A percentile compares a stretch with the other conserved stretches of the same genome.
These are phyloP conservation scores for Neodon shergylaensis DNA, from an alignment of 2,113 vertebrate genomes.

Conservation along the genomic window DNA sequence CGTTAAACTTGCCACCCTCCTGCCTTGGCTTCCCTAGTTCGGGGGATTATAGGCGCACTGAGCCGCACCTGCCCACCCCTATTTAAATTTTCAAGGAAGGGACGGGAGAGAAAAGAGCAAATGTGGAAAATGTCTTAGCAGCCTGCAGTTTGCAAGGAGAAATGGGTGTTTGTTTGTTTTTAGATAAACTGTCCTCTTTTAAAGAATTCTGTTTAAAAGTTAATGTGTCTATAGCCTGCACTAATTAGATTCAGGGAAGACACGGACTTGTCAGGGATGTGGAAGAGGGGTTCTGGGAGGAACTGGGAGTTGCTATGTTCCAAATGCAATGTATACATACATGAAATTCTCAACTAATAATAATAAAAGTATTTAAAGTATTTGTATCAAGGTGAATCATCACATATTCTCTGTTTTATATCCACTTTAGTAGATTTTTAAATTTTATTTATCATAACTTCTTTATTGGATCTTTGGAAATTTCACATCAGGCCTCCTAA, in stretches of 20 bases:
- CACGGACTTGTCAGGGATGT: background rate
- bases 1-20: background rate
- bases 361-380: background rate
- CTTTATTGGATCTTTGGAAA: background rate
- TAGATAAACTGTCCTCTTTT: conserved; percentile 32
- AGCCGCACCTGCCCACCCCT: too few relatives aligned
- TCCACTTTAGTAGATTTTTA: background rate
- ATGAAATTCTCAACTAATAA: background rate
- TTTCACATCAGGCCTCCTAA: background rate
- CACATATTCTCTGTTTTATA: background rate
- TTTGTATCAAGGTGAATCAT: background rate
- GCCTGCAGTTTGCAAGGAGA: background rate
- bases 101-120: background rate
- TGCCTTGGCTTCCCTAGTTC: too few relatives aligned
- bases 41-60: background rate
- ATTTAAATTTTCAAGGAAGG: conserved; percentile 26
- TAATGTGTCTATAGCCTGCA: background rate
- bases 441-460: background rate
- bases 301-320: background rate
- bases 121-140: background rate
- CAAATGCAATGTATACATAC: background rate
- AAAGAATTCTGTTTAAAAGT: conserved; percentile 37
- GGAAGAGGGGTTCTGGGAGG: background rate
- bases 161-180: background rate
- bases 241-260: background rate